Conservation (phyloP, 1,140 invertebrate genomes). For the Cataglyphis hispanica region DNA sequence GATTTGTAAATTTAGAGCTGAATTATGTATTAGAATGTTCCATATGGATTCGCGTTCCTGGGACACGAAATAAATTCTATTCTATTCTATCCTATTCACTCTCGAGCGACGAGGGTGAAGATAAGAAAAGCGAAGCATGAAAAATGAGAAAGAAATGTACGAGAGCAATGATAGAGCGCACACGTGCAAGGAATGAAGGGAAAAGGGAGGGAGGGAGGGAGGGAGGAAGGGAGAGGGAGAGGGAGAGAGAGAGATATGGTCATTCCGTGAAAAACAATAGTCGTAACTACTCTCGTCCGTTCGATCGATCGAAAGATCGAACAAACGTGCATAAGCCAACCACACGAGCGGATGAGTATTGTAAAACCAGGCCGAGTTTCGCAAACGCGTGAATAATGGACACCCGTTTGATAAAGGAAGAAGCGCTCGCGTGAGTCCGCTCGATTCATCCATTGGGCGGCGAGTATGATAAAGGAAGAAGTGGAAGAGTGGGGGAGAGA, state of each 20-base stretch:
- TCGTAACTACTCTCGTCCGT: slow-evolving; percentile 36
- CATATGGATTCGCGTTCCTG: not conserved
- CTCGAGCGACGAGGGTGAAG: not conserved
- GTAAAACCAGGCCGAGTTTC: slow-evolving; percentile 74
- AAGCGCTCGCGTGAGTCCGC: slow-evolving; percentile 81
- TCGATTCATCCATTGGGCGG: slow-evolving; percentile 74
- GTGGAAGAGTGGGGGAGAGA: slow-evolving; percentile 17
- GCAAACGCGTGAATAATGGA: slow-evolving; percentile 83
- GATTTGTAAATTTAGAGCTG: not conserved
- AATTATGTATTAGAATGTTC: not conserved
- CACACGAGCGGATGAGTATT: slow-evolving; percentile 68
- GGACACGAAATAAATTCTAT: not conserved
- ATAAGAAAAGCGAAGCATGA: slow-evolving; percentile 33
- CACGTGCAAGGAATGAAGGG: not conserved
- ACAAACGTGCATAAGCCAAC: slow-evolving; percentile 59
- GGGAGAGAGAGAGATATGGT: slow-evolving; percentile 34
- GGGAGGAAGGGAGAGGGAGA: too few species aligned
- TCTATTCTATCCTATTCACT: slow-evolving; percentile 12
- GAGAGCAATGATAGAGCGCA: slow-evolving; percentile 61
- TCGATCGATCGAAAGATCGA: slow-evolving; percentile 64
- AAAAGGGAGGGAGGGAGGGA: too few species aligned
- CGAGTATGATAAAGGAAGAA: not conserved
- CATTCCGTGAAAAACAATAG: slow-evolving; percentile 74
- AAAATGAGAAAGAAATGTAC: slow-evolving; percentile 62
- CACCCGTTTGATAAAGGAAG: slow-evolving; percentile 84